Evolutionary conservation across 2,888 invertebrate genomes (phyloP), one percentile per base, ranked within the genome.

Genomic region (Drosophila lacicola): DNA sequence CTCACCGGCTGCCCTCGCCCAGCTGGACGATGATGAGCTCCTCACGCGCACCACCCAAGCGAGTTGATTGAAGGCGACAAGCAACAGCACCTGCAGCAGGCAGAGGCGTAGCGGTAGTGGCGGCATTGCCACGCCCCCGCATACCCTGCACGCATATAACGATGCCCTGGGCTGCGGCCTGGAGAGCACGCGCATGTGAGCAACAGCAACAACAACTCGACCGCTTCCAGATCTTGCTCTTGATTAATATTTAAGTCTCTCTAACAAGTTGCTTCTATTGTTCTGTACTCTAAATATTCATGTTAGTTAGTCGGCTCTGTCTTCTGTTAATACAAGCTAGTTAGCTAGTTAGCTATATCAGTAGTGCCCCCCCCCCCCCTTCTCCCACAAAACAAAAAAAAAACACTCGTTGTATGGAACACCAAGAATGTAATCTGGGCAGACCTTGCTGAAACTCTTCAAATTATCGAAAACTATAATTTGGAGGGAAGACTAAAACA

Each of bases 171-270:
- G 53, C 45, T 63, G 64, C 36, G 66, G 72, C 33, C 56, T 90
- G 64, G 89, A 90, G 67, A 90, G 91, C 79, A 91, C 91, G 25
- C 90, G 90, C 56, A 90, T 91, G 91, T 91, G 56, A 80, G 57
- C 14, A 42, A 10, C 37, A 3, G 8, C 25, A 25, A 25, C 25
- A 25, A 25, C 39, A 14, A 37, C 39, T 34, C 69, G 41, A 51
- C 10, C 56, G 46, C 62, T 60, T 45, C 44, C 74, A 21, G n/a
- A 36, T 25, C 29, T 58, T 51, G 60, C 66, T 70, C 63, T 45
- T 55, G 50, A 42, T 39, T 64, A 57, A 53, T 41, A 14, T 13
- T 11, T 64, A 73, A 73, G 73, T 66, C 53, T 58, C 33, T 53
- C 50, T 37, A 34, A 29, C 36, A 36, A 66, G 36, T 54, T 56